Evolutionary conservation across 2,888 invertebrate species (phyloP).

Genomic region (Melieria omissa): DNA sequence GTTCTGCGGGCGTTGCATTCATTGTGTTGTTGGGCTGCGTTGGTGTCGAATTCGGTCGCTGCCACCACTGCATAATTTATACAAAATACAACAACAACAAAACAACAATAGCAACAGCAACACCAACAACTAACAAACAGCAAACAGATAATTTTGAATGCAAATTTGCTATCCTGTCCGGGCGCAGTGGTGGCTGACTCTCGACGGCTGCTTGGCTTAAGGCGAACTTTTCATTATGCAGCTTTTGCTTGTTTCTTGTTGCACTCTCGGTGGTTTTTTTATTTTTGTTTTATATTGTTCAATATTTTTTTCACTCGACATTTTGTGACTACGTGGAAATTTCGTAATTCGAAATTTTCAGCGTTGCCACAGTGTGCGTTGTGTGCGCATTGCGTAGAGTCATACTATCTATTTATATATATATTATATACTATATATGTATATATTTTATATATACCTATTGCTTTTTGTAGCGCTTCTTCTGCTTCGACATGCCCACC

Average conservation of each 20-base stretch:
- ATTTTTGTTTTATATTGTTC: neutral
- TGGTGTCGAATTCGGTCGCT: too few relatives aligned
- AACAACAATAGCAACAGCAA: too few relatives aligned
- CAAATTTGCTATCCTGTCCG: conserved; percentile 39
- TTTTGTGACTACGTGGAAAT: neutral
- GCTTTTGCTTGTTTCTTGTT: conserved; percentile 5
- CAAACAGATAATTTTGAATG: conserved; percentile 41
- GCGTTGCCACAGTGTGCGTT: neutral
- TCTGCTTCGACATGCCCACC: too few relatives aligned
- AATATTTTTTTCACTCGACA: neutral
- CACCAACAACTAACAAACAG: neutral
- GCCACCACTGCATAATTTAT: too few relatives aligned
- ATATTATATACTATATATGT: too few relatives aligned
- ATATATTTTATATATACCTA: too few relatives aligned
- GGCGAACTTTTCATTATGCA: conserved; percentile 13
- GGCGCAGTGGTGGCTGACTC: neutral
- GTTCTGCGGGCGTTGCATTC: too few relatives aligned
- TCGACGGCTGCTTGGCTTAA: neutral
- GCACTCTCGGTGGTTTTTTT: neutral
- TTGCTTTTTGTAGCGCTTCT: too few relatives aligned
- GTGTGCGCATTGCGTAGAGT: neutral
- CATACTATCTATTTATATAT: too few relatives aligned
- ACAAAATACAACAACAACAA: too few relatives aligned
- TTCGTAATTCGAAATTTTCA: neutral
- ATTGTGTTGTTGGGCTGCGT: too few relatives aligned